Evolutionary conservation across 2,797 vertebrate species (phyloP), one percentile per base, ranked within the genome.

Genomic region (Remorina albescens): DNA sequence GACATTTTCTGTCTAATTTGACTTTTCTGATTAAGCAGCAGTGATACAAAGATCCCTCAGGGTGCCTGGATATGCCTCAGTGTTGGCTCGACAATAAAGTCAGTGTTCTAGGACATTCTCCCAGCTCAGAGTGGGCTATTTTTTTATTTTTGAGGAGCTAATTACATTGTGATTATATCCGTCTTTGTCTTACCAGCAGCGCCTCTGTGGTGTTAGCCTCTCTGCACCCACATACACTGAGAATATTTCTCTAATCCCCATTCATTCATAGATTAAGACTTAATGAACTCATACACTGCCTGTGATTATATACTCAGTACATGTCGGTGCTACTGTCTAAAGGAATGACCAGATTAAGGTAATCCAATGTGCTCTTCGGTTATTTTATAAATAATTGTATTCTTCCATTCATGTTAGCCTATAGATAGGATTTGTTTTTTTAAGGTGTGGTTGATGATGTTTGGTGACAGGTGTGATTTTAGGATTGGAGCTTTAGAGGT

Each of bases 81-180:
- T 62, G 73, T 56, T 78, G 79, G 46, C 63, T 68, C 67, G 73
- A 68, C 73, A 74, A 82, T 74, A 61, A 75, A 83, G 75, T 74
- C 63, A 39, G 18, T 69, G 66, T 79, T 76, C 34, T 65, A 57
- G 57, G 30, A 6, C 58, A 25, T 25, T 72, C 21, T 67, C 30
- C 19, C 47, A 12, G 28, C 41, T 67, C 11, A 15, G 15, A 84
- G 25, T 26, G 2, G 11, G 19, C 10, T 55, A 5, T 39, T 34
- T 41, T 28, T 26, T 37, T 56, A 16, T 72, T 71, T 82, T 72
- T 80, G 47, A 55, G 12, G 10, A 71, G 21, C 47, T 63, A 67
- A 78, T 81, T 66, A 57, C 60, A 60, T n/a, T 71, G 49, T 28
- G 54, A 76, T 76, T 50, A 64, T 50, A 37, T 18, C 34, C 23